Evolutionary conservation across 30 jellyfish, hydroid and myxozoan genomes (phyloP).

Genomic region (Aurelia sp.): DNA sequence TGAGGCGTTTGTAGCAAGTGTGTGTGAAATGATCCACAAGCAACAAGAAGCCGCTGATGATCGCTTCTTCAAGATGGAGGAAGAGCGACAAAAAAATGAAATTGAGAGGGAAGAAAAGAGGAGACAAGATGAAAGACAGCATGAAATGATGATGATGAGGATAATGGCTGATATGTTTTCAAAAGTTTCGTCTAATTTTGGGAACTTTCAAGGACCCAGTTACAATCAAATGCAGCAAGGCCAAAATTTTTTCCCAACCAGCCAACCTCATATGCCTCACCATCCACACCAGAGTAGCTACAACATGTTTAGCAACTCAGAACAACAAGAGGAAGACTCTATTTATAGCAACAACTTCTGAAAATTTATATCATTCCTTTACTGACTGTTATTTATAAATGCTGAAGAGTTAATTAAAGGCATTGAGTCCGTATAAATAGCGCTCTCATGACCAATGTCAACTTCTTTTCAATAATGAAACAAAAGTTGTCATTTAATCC

Average conservation of each 20-base stretch:
- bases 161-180: constrained; percentile 54
- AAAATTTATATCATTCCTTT: not conserved
- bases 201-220: constrained; percentile 3
- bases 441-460: no score
- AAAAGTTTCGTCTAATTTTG: constrained; percentile 6
- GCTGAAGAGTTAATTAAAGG: no score
- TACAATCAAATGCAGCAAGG: constrained; percentile 8
- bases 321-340: constrained; percentile 13
- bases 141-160: constrained; percentile 40
- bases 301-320: not conserved
- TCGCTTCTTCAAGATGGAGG: constrained; percentile 39
- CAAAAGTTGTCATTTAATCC: no score
- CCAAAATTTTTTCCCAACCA: constrained; percentile 8
- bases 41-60: constrained; percentile 42
- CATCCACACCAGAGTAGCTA: constrained; percentile 9
- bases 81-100: constrained; percentile 9
- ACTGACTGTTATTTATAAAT: no score
- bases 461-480: no score
- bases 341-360: not conserved
- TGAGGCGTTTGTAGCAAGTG: constrained; percentile 7
- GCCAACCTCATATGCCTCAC: not conserved
- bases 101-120: constrained; percentile 27
- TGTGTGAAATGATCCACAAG: not conserved
- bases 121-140: constrained; percentile 40
- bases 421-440: no score